phyloP scores from a whole-genome alignment of 2,797 vertebrate species.

The Ptychadena robeensis region DNA sequence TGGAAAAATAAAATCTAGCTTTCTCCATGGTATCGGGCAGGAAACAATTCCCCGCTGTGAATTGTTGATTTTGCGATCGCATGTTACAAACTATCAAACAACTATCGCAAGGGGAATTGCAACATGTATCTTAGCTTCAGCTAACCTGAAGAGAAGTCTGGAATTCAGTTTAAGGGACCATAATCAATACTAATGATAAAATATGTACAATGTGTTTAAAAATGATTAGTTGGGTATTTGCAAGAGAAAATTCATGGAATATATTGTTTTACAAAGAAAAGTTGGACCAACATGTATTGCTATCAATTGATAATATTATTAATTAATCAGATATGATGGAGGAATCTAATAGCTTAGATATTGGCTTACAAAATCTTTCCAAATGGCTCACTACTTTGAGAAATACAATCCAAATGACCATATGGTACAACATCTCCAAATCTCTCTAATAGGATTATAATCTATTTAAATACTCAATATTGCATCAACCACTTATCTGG shows the following conservation, averaged over 20 bases:
- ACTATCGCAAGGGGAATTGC: too few relatives aligned
- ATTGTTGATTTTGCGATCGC: too few relatives aligned
- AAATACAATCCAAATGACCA: slow-evolving; percentile 45
- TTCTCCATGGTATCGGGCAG: too few relatives aligned
- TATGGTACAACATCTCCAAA: slow-evolving; percentile 52
- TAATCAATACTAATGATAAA: neutral
- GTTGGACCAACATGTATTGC: neutral
- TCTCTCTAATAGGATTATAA: slow-evolving; percentile 66
- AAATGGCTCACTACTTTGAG: slow-evolving; percentile 30
- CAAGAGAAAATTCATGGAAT: neutral
- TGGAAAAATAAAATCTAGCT: too few relatives aligned
- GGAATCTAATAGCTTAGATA: slow-evolving; percentile 18
- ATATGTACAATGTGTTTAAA: neutral
- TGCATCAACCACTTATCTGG: slow-evolving; percentile 60
- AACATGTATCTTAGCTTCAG: too few relatives aligned
- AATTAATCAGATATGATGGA: neutral
- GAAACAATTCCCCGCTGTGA: too few relatives aligned
- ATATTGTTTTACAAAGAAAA: neutral
- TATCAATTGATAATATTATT: neutral
- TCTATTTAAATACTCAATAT: slow-evolving; percentile 54
- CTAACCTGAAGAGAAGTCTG: too few relatives aligned
- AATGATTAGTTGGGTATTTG: neutral
- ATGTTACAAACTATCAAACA: too few relatives aligned
- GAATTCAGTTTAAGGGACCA: too few relatives aligned
- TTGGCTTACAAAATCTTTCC: slow-evolving; percentile 30